These are phyloP conservation scores for silkworm (Bombyx mori) DNA, from an alignment of 1,140 invertebrate genomes.

Conservation along the genomic window DNA sequence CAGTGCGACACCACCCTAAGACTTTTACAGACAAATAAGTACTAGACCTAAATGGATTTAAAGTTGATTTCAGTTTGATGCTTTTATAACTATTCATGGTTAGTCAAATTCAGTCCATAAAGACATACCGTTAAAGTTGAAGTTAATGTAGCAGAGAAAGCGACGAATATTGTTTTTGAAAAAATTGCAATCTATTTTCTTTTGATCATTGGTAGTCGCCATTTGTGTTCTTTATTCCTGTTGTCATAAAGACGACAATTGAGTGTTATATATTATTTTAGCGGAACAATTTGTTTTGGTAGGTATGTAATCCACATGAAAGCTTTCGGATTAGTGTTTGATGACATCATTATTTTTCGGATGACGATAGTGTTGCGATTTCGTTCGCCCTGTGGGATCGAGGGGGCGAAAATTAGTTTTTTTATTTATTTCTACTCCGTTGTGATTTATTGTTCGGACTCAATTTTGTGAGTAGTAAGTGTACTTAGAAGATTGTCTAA, in stretches of 20 bases:
- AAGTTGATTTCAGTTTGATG: constrained; percentile 4
- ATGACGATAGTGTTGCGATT: constrained; percentile 64
- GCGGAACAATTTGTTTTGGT: constrained; percentile 9
- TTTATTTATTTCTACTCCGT: constrained; percentile 29
- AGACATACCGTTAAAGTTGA: no score
- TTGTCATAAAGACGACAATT: constrained; percentile 28
- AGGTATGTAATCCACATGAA: constrained; percentile 63
- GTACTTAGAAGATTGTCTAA: constrained; percentile 7
- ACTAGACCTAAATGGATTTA: constrained; percentile 1
- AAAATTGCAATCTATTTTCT: no score
- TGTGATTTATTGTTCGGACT: constrained; percentile 52
- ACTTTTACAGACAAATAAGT: constrained; percentile 2
- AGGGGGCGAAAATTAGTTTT: constrained; percentile 29
- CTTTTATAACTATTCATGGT: no score
- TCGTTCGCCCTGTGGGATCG: constrained; percentile 33
- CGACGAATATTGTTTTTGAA: no score
- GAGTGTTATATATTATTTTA: constrained; percentile 1
- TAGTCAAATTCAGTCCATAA: no score
- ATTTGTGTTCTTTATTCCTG: constrained; percentile 4
- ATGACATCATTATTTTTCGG: constrained; percentile 69
- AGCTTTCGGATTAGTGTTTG: constrained; percentile 70
- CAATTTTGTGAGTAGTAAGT: constrained; percentile 30
- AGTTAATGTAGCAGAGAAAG: no score
- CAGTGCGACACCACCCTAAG: constrained; percentile 33
- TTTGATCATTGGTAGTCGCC: no score